Evolutionary conservation across 2,113 vertebrate genomes (phyloP), one percentile per base, ranked within the genome.

Genomic region (Chaetodon trifascialis): DNA sequence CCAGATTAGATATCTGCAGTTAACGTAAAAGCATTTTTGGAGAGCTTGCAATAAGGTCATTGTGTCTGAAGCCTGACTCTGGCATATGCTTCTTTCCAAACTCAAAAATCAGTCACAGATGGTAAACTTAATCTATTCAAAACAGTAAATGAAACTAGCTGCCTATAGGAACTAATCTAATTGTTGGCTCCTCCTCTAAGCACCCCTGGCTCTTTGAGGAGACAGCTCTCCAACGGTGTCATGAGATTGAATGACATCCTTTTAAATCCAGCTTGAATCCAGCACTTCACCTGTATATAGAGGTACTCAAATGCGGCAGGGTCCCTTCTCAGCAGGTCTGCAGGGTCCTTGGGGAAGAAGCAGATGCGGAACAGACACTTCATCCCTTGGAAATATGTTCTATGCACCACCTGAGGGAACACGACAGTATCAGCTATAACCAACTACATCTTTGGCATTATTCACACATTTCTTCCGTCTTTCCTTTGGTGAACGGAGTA

Each of bases 351-450:
- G 86, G 98, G 98, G 94, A 99, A 99, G 95, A 98, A 99, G 93
- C 97, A 98, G 86, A 99, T 95, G 82, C 98, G 96, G 90, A 99
- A 99, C 84, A 99, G 96, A 95, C 98, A 99, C 94, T 96, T 97
- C 98, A 99, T 99, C 89, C 97, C 97, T 34, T 99, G 97, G 93
- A 99, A 99, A 91, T 99, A 98, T 63, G 97, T 99, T 95, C 97
- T 96, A 80, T 99, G 98, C n/a, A 99, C 98, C 83, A 99, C 98
- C 98, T 99, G 72, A 38, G 64, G 77, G 82, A 87, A 89, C 51
- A 91, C 0, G 34, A 78, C 34, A 36, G 5, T 66, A 23, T 86
- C 38, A 86, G 38, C 14, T 49, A 79, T 56, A 79, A 68, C 58
- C 8, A 69, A 46, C 42, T 71, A 36, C 12, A 49, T 55, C 23